Base-by-base conservation (phyloP, 2,797 vertebrate species). In the Enteromius unitaeniatus region DNA sequence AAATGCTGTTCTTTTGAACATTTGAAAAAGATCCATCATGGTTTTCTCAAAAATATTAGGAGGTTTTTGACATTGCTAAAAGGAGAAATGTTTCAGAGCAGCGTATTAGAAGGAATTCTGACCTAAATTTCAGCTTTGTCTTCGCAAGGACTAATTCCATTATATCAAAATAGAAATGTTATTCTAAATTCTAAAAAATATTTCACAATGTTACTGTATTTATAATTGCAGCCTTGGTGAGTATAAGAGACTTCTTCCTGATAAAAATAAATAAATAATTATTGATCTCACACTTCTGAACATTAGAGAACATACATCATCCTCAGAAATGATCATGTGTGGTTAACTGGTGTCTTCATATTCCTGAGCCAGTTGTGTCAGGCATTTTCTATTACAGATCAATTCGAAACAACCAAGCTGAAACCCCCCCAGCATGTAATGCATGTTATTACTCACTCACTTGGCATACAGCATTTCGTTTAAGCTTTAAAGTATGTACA, bases 341-440 rank as follows among this genome's bases (percentile, higher is more conserved):
- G 76, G 23, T 78, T 65, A 42, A 47, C 55, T 47, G n/a, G 42
- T 21, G 5, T 31, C n/a, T 47, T 65, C 47, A 26, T 40, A 40
- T 53, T 37, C 45, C 51, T 53, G 42, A 78, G 42, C 45, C 78
- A 26, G 34, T 80, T 42, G 70, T 45, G 51, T 4, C 15, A 51
- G 34, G 31, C 51, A 53, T 68, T 53, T 28, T 70, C 51, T 28
- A 53, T 31, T 58, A 68, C 40, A 81, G 51, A 53, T 55, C 34
- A 28, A 23, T 37, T 28, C 3, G 3, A 81, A 80, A 69, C 49
- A 60, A 47, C 65, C 62, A 69, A 68, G 47, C 53, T 67, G 23
- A 26, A n/a, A 34, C 15, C 40, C 64, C 42, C 34, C 21, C 28
- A 53, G 45, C 64, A 65, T 72, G 51, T n/a, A 58, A 72, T 69